Conservation (phyloP, 2,113 vertebrate species). For the Canis aureus region DNA sequence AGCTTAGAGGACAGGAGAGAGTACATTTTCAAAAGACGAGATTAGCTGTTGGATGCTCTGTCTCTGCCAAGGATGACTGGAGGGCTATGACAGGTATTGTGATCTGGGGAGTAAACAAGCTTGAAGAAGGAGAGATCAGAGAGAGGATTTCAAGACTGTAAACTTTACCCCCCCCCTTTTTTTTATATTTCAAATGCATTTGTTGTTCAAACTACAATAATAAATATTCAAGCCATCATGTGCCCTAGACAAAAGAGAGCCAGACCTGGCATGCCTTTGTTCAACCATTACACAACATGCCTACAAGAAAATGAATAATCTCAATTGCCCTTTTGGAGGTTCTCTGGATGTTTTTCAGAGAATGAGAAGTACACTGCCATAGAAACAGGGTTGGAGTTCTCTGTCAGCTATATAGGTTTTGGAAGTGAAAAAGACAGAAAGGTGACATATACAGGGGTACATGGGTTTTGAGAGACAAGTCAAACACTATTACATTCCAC, state of each 20-base stretch:
- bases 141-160: neutral
- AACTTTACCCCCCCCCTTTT: neutral
- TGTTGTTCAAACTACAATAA: constrained; percentile 11
- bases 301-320: neutral
- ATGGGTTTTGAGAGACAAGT: neutral
- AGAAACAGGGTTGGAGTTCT: neutral
- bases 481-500: neutral
- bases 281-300: neutral
- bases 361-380: neutral
- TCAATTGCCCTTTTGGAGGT: neutral
- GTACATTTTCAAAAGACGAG: neutral
- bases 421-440: neutral
- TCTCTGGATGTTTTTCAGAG: neutral
- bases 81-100: neutral
- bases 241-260: neutral
- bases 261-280: neutral
- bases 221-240: neutral
- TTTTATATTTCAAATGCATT: constrained; percentile 28
- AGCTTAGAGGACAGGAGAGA: neutral
- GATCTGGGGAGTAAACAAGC: neutral
- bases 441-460: too few species aligned
- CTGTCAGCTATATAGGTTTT: neutral
- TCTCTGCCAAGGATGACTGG: neutral
- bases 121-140: neutral
- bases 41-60: neutral